A percentile compares a stretch with the other conserved stretches of the same genome.
These are phyloP conservation scores for Eristalis arbustorum DNA, from an alignment of 2,888 invertebrate genomes.

Conservation along the genomic window DNA sequence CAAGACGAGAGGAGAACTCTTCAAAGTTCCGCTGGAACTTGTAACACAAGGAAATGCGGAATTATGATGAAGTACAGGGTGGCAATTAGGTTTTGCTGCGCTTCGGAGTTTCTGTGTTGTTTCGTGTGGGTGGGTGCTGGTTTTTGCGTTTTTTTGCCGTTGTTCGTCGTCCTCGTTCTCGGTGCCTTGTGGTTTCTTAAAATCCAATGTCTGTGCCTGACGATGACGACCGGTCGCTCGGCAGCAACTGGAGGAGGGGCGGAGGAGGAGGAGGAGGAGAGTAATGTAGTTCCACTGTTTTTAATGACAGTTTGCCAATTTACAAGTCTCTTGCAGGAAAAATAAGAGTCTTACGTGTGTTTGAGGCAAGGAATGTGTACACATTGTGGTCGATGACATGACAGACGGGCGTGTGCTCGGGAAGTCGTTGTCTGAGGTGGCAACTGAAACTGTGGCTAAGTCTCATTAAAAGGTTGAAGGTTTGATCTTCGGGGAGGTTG, in stretches of 20 bases:
- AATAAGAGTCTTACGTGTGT: background rate
- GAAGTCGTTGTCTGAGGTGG: background rate
- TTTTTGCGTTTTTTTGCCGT: too few relatives aligned
- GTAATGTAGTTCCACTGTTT: background rate
- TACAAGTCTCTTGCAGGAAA: background rate
- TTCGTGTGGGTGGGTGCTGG: background rate
- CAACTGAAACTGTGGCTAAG: background rate
- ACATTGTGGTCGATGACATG: background rate
- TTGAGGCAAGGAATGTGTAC: background rate
- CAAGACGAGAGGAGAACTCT: background rate
- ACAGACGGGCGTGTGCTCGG: background rate
- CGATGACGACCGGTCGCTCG: background rate
- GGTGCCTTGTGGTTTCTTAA: background rate
- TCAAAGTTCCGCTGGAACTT: background rate
- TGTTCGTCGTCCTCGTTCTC: background rate
- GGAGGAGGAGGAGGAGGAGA: background rate
- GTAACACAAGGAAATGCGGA: background rate
- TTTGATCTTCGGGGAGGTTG: background rate
- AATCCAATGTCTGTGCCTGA: background rate
- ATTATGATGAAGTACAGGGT: slow-evolving; percentile 19
- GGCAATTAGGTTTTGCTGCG: background rate
- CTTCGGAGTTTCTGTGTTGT: background rate
- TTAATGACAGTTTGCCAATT: background rate
- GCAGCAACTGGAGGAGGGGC: background rate
- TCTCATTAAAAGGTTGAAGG: background rate